Evolutionary conservation across 2,797 vertebrate genomes (phyloP).

Genomic region (Orientallactaga sibirica): DNA sequence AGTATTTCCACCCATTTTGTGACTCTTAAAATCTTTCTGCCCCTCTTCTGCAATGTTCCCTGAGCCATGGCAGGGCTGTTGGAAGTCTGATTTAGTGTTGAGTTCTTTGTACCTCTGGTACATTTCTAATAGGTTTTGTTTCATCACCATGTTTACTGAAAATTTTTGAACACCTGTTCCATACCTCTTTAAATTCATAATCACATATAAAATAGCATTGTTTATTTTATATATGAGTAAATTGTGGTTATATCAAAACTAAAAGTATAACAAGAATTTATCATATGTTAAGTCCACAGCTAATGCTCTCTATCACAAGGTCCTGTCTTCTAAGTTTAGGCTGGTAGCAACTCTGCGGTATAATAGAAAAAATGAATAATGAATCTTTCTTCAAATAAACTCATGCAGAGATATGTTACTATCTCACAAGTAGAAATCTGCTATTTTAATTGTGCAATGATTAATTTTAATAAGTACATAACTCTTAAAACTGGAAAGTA

Average conservation of each 20-base stretch:
- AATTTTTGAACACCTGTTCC: background rate
- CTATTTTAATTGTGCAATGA: background rate
- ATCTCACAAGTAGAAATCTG: background rate
- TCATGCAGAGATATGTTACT: background rate
- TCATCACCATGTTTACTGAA: background rate
- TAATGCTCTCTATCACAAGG: background rate
- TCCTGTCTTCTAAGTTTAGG: background rate
- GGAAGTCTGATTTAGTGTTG: too few relatives aligned
- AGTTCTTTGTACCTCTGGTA: too few relatives aligned
- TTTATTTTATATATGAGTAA: constrained; percentile 42
- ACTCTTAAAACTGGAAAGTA: constrained; percentile 2
- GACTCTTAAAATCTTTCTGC: too few relatives aligned
- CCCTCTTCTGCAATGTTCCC: too few relatives aligned
- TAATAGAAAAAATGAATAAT: background rate
- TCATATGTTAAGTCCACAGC: background rate
- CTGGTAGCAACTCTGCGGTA: background rate
- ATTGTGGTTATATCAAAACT: background rate
- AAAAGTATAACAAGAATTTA: background rate
- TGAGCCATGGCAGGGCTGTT: too few relatives aligned
- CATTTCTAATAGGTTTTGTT: too few relatives aligned
- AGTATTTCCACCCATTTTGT: too few relatives aligned
- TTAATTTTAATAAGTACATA: constrained; percentile 40
- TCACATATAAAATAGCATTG: background rate
- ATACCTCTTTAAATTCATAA: background rate
- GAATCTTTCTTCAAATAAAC: background rate